phyloP scores from a whole-genome alignment of 2,888 invertebrate genomes.

The Caenorhabditis virilis region DNA sequence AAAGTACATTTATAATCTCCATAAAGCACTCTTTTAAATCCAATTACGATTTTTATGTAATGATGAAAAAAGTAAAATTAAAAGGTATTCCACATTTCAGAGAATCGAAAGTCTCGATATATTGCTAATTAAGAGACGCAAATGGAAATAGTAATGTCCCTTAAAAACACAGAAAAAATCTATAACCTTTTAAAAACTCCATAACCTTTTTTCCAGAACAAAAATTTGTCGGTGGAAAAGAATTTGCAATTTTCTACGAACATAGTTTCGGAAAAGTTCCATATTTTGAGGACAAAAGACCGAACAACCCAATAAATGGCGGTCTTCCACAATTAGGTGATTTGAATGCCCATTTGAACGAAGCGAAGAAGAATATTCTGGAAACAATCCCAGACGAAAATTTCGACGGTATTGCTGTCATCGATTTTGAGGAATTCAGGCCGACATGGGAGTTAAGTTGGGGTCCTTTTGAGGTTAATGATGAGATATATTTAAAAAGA shows the following conservation, averaged over 20 bases:
- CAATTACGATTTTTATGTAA: no score
- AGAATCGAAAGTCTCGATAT: not conserved
- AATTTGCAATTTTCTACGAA: slow-evolving; percentile 48
- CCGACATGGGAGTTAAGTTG: slow-evolving; percentile 46
- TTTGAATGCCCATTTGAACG: slow-evolving; percentile 12
- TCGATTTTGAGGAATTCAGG: slow-evolving; percentile 53
- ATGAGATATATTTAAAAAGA: no score
- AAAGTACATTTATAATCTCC: no score
- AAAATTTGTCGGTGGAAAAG: slow-evolving; percentile 23
- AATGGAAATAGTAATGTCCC: not conserved
- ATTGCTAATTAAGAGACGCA: not conserved
- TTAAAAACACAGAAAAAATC: not conserved
- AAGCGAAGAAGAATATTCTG: slow-evolving; percentile 25
- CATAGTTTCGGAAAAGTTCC: slow-evolving; percentile 41
- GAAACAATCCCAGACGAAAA: slow-evolving; percentile 39
- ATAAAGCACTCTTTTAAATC: no score
- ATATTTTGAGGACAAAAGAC: slow-evolving; percentile 30
- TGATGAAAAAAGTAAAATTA: no score
- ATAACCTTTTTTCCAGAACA: slow-evolving; percentile 40
- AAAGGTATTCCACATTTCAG: no score
- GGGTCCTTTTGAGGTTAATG: slow-evolving; percentile 40
- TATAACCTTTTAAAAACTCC: not conserved
- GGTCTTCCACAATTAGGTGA: slow-evolving; percentile 52
- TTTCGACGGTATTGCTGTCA: slow-evolving; percentile 44
- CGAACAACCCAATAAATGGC: slow-evolving; percentile 33